Conservation (phyloP, 2,888 invertebrate species). For the Scrobipalpa costella region DNA sequence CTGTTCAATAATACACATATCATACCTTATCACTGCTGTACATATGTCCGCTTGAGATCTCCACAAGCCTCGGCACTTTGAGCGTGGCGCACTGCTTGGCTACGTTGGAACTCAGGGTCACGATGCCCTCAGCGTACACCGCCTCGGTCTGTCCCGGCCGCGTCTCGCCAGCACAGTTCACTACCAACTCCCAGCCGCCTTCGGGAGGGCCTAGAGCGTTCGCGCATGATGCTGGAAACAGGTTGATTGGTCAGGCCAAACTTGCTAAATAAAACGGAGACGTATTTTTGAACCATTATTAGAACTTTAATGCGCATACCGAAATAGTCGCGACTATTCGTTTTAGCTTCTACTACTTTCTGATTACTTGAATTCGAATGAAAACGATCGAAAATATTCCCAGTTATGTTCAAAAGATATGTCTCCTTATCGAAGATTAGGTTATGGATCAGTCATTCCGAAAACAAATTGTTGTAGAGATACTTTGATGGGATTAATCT, state of each 20-base stretch:
- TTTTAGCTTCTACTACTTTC: too few species aligned
- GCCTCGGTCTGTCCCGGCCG: conserved; percentile 93
- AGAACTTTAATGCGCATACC: too few species aligned
- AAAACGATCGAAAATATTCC: too few species aligned
- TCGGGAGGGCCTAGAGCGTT: conserved; percentile 85
- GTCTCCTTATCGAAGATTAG: too few species aligned
- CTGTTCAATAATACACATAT: background rate
- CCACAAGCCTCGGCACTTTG: conserved; percentile 87
- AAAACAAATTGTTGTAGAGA: too few species aligned
- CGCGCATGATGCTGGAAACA: conserved; percentile 87
- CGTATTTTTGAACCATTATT: too few species aligned
- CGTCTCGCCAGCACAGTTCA: conserved; percentile 96
- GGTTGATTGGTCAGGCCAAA: background rate
- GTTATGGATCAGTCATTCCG: too few species aligned
- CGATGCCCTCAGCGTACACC: conserved; percentile 94
- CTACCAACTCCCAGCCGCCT: conserved; percentile 87
- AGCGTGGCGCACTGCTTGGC: conserved; percentile 87
- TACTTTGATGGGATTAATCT: too few species aligned
- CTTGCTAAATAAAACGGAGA: too few species aligned
- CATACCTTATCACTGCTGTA: conserved; percentile 88
- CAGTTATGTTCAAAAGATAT: too few species aligned
- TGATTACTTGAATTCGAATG: too few species aligned
- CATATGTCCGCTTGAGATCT: conserved; percentile 92
- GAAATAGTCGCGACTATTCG: too few species aligned
- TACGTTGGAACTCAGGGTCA: conserved; percentile 91